A percentile compares a stretch with the other conserved stretches of the same genome.
These are phyloP conservation scores for Pristionchus fissidentatus DNA, from an alignment of 2,888 invertebrate genomes.

Conservation along the genomic window DNA sequence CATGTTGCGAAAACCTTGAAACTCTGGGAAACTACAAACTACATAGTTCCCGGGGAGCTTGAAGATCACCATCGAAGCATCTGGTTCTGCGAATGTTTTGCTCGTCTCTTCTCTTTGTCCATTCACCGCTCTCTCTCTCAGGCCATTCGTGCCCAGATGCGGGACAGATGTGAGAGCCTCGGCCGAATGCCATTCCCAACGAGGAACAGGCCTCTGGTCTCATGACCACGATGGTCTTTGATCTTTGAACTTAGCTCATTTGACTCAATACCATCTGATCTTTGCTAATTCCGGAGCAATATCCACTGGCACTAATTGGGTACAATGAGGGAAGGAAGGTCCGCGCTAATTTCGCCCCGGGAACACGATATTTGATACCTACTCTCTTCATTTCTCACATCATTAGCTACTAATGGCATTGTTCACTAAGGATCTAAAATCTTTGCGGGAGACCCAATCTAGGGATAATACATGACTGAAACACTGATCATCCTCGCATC, in stretches of 20 bases:
- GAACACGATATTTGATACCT: background rate
- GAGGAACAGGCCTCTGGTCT: background rate
- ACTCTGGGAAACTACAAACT: background rate
- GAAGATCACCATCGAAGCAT: background rate
- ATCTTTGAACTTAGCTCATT: background rate
- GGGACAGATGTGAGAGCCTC: background rate
- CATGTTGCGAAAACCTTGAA: background rate
- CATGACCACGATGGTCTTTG: background rate
- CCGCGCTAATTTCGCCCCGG: background rate
- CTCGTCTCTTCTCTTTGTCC: too few species aligned
- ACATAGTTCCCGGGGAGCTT: too few species aligned
- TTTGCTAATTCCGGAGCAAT: background rate
- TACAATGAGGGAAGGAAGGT: background rate
- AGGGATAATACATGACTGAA: too few species aligned
- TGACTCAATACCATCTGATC: background rate
- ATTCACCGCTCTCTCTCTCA: background rate
- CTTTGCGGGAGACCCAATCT: too few species aligned
- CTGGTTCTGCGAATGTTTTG: slow-evolving; percentile 34
- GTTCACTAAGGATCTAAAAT: too few species aligned
- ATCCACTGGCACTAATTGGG: background rate
- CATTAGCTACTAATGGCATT: too few species aligned
- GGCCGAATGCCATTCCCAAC: too few species aligned
- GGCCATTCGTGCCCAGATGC: background rate
- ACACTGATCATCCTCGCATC: background rate
- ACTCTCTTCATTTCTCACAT: background rate